These are phyloP conservation scores for Hermodice carunculata DNA, from an alignment of 2,888 invertebrate genomes.

Conservation along the genomic window DNA sequence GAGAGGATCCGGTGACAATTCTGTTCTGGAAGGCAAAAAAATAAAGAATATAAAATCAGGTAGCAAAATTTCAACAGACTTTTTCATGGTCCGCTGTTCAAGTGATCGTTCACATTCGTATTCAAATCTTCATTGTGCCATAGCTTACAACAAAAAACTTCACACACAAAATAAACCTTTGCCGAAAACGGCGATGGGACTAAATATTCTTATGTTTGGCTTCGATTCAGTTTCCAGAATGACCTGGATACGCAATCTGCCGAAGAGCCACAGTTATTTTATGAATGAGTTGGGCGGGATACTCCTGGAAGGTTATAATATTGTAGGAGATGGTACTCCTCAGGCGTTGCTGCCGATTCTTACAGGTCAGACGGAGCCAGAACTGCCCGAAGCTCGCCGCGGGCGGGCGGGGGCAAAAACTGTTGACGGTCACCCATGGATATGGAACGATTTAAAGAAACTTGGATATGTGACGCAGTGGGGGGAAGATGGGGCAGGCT, in stretches of 20 bases:
- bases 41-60: slow-evolving; percentile 18
- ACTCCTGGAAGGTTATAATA: slow-evolving; percentile 47
- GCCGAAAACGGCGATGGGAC: slow-evolving; percentile 8
- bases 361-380: slow-evolving; percentile 40
- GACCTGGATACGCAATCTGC: slow-evolving; percentile 62
- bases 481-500: slow-evolving; percentile 86
- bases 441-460: slow-evolving; percentile 83
- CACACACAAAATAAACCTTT: slow-evolving; percentile 10
- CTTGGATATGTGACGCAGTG: slow-evolving; percentile 77
- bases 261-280: slow-evolving; percentile 60
- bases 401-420: slow-evolving; percentile 76
- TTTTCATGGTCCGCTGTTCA: slow-evolving; percentile 39
- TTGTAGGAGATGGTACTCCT: slow-evolving; percentile 47
- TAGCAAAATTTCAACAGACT: slow-evolving; percentile 22
- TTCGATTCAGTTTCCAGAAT: slow-evolving; percentile 89
- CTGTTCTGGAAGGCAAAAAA: slow-evolving; percentile 3
- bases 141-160: slow-evolving; percentile 28
- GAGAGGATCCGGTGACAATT: slow-evolving; percentile 17
- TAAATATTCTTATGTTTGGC: slow-evolving; percentile 79
- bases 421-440: slow-evolving; percentile 85
- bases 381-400: slow-evolving; percentile 83
- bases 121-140: slow-evolving; percentile 77
- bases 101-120: slow-evolving; percentile 71
- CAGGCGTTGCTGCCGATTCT: slow-evolving; percentile 45
- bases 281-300: slow-evolving; percentile 52